Base-by-base conservation (phyloP, 2,113 vertebrate species). In the Zapornia atra region DNA sequence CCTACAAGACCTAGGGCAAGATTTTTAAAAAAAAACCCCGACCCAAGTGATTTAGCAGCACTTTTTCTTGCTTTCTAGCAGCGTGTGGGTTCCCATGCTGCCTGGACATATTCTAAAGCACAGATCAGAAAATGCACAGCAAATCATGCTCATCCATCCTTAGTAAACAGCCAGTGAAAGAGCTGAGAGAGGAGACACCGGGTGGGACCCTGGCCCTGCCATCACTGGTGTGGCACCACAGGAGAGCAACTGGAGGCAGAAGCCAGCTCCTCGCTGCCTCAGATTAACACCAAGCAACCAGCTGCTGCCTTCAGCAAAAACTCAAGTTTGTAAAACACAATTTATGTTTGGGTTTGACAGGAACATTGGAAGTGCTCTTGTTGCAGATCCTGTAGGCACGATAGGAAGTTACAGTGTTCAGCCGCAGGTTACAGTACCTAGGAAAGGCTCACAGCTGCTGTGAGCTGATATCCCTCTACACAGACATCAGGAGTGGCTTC, bases 71-170 rank as follows among this genome's bases (percentile, higher is more conserved):
- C 51, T 86, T 70, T 78, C 20, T 42, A 84, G 73, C 40, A 60
- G 60, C 70, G 6, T 0, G 0, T 4, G 19, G n/a, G 42, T 18
- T 68, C 12, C 46, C 63, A 15, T 5, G 2, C 12, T 63, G 56
- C 31, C 15, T 38, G 15, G 59, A 36, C 11, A 20, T 24, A 40
- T 56, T 82, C 46, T 72, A 25, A 88, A 88, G 46, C 5, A 79
- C 57, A 77, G 48, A 65, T 44, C 25, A 91, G 69, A 94, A 88
- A 57, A 70, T 50, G 19, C 5, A 85, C 57, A 66, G 34, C 11
- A n/a, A 59, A 68, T 57, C 34, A 9, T 3, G 0, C 33, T 64
- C 25, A 10, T 28, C 40, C 3, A 0, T 42, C n/a, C 44, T 10
- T 60, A 28, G 33, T 53, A 66, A 83, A 61, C 9, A 84, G 33